Evolutionary conservation across 2,888 invertebrate species (phyloP), one percentile per base, ranked within the genome.

Genomic region (Charanyca ferruginea): DNA sequence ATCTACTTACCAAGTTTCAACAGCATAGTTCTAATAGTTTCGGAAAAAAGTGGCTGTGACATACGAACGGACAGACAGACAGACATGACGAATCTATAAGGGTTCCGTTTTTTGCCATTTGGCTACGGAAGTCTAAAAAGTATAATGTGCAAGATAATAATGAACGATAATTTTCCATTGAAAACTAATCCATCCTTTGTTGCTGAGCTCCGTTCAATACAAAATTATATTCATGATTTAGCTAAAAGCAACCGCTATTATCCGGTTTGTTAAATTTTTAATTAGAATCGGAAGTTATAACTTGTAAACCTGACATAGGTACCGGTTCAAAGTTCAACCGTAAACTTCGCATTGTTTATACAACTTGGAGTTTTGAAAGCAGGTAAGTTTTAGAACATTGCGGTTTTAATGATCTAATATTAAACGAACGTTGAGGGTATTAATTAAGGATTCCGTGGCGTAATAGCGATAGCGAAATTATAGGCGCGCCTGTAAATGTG

Each of bases 331-430:
- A 94, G 93, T 94, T 93, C 86, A 88, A 87, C 88, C 89, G 87
- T 90, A 90, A 94, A 94, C 90, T 94, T 94, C 89, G 85, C 91
- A 90, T 93, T 94, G 95, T 95, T 94, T 94, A 93, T 93, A 89
- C 87, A 93, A 95, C 93, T 93, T 92, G 81, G 85, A 89, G 91
- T 90, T 89, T 83, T 87, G 87, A 91, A 91, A 93, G 91, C 93
- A 94, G 93, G 93, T 92, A 95, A 95, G 94, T 94, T 94, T 92
- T 91, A 87, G 90, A 94, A 95, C 95, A 93, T 93, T 92, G 94
- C 89, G 95, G 95, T 92, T 95, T 94, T 94, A 95, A 94, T 95
- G 94, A 95, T 95, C 93, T 94, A 95, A 94, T 95, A 95, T 95
- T 94, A 94, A 92, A 94, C 91, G 93, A 91, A 94, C 93, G 91